A percentile compares a stretch with the other conserved stretches of the same genome.
These are phyloP conservation scores for Cottoperca gobio DNA, from an alignment of 2,797 vertebrate species.

Conservation along the genomic window DNA sequence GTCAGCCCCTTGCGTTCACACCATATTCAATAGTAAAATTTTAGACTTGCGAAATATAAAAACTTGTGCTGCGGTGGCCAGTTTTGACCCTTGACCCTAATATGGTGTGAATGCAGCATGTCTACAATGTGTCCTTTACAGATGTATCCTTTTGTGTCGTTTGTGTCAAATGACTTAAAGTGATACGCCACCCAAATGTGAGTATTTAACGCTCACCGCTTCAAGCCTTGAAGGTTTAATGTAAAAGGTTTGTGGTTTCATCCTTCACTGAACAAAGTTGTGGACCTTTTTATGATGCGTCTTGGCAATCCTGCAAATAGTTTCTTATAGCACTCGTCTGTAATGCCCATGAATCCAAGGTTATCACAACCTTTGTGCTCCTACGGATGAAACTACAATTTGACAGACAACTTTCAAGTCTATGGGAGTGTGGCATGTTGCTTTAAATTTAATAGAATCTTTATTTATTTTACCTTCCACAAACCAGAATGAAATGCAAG, in stretches of 20 bases:
- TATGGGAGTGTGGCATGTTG: neutral
- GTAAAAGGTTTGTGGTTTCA: conserved; percentile 12
- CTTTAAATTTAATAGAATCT: conserved; percentile 5
- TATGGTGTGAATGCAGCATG: conserved; percentile 66
- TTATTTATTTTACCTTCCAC: neutral
- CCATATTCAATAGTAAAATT: conserved; percentile 18
- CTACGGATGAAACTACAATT: neutral
- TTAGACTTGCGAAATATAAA: neutral
- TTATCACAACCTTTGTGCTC: neutral
- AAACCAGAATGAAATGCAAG: neutral
- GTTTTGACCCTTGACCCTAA: too few species aligned
- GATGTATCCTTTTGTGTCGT: conserved; percentile 12
- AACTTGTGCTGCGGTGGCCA: neutral
- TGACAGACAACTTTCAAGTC: neutral
- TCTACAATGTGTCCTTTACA: conserved; percentile 10
- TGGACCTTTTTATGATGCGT: neutral
- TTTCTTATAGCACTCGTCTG: neutral
- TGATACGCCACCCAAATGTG: neutral
- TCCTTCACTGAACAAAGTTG: neutral
- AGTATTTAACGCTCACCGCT: neutral
- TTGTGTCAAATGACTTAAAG: conserved; percentile 3
- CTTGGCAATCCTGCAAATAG: neutral
- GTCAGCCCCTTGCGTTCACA: conserved; percentile 72
- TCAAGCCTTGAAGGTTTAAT: neutral
- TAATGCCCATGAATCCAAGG: neutral